Conservation (phyloP, 1,140 invertebrate genomes). For the Colletes latitarsis region DNA sequence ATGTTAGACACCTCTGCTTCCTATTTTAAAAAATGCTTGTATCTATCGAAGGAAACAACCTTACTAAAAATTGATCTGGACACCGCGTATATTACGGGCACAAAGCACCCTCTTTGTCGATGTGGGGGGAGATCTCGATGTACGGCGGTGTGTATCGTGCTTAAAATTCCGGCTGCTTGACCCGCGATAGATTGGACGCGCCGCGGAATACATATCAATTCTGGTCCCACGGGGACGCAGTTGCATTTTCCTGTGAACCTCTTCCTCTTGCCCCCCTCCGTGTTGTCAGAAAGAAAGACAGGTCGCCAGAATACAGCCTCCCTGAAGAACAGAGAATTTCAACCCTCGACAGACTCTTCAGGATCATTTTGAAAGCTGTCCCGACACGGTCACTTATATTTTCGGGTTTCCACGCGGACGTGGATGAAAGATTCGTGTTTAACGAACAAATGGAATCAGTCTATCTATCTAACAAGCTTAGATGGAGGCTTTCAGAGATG, state of each 20-base stretch:
- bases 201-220: constrained; percentile 82
- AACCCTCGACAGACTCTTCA: no score
- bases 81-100: constrained; percentile 6
- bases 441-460: no score
- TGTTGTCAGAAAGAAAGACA: not conserved
- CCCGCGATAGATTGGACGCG: constrained; percentile 81
- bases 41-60: not conserved
- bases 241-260: constrained; percentile 69
- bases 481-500: no score
- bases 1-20: no score
- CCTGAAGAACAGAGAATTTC: not conserved
- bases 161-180: constrained; percentile 82
- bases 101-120: constrained; percentile 21
- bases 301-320: constrained; percentile 9
- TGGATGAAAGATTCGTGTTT: no score
- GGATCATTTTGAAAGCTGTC: no score
- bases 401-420: no score
- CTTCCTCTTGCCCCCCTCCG: not conserved
- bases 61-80: not conserved
- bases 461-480: no score
- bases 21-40: not conserved
- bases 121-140: constrained; percentile 7
- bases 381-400: no score
- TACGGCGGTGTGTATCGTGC: constrained; percentile 66
- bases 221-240: constrained; percentile 75